A percentile compares a stretch with the other conserved stretches of the same genome.
Evolutionary conservation across 2,113 vertebrate species (phyloP).

Genomic region (Apaloderma vittatum): DNA sequence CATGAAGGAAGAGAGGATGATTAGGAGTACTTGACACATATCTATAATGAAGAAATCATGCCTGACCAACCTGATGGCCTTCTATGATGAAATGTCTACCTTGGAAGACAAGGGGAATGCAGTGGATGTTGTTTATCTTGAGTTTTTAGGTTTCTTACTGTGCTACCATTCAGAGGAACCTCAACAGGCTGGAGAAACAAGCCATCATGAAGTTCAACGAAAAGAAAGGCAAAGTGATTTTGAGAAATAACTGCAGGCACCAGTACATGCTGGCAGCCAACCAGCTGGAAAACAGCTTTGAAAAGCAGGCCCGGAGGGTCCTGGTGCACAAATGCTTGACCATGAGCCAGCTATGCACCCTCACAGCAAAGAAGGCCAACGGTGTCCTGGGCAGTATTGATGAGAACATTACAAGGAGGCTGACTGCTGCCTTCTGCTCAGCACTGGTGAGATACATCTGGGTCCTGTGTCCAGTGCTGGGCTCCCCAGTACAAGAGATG

Average conservation of each 20-base stretch:
- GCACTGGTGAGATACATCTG: background rate
- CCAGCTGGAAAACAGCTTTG: background rate
- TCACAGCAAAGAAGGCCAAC: background rate
- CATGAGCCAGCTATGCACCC: background rate
- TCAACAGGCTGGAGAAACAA: background rate
- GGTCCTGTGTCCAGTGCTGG: background rate
- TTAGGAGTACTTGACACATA: background rate
- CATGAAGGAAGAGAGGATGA: background rate
- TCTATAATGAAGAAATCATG: background rate
- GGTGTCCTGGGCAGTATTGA: background rate
- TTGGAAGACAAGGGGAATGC: background rate
- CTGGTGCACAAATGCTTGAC: background rate
- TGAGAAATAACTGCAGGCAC: background rate
- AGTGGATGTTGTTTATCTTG: background rate
- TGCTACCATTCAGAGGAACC: background rate
- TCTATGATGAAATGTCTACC: background rate
- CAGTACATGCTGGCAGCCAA: background rate
- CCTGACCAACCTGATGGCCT: background rate
- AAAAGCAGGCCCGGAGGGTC: background rate
- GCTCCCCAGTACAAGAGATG: background rate
- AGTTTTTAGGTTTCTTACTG: background rate
- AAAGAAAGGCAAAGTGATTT: background rate
- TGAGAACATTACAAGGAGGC: background rate
- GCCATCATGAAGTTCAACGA: background rate
- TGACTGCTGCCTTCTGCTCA: background rate